A percentile compares a stretch with the other conserved stretches of the same genome.
Evolutionary conservation across 1,140 invertebrate genomes (phyloP).

Genomic region (Himalopsyche phryganea): DNA sequence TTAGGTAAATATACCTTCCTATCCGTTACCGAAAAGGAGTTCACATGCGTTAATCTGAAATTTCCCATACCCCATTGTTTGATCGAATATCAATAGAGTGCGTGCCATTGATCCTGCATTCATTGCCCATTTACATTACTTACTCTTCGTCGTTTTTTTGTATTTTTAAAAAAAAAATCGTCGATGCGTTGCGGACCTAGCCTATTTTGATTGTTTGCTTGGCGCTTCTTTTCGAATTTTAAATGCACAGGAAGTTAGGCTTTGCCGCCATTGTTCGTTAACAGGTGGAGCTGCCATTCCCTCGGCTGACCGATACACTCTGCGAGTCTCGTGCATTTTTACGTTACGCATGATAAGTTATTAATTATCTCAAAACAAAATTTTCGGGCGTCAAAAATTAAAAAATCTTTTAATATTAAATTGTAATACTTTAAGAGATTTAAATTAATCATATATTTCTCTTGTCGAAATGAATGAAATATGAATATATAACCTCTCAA

Average conservation of each 20-base stretch:
- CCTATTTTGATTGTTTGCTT: slow-evolving; percentile 30
- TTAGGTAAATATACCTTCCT: no score
- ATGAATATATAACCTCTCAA: no score
- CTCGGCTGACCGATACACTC: slow-evolving; percentile 3
- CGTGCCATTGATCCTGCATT: slow-evolving; percentile 12
- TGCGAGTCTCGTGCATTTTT: background rate
- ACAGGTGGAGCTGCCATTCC: slow-evolving; percentile 48
- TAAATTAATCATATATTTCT: no score
- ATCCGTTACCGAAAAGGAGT: background rate
- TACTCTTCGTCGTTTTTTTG: slow-evolving; percentile 1
- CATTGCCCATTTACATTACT: no score
- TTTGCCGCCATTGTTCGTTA: slow-evolving; percentile 32
- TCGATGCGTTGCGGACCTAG: slow-evolving; percentile 21
- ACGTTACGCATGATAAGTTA: no score
- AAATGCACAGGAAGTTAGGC: slow-evolving; percentile 46
- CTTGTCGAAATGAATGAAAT: no score
- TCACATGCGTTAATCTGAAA: no score
- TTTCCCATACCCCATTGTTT: slow-evolving; percentile 4
- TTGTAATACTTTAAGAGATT: no score
- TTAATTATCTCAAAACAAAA: no score
- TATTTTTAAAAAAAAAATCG: slow-evolving; percentile 13
- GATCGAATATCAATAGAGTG: slow-evolving; percentile 6
- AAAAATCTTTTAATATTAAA: no score
- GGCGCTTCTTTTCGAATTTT: slow-evolving; percentile 35
- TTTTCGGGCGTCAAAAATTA: no score